Evolutionary conservation across 2,113 vertebrate genomes (phyloP).

Genomic region (Cettia cetti): DNA sequence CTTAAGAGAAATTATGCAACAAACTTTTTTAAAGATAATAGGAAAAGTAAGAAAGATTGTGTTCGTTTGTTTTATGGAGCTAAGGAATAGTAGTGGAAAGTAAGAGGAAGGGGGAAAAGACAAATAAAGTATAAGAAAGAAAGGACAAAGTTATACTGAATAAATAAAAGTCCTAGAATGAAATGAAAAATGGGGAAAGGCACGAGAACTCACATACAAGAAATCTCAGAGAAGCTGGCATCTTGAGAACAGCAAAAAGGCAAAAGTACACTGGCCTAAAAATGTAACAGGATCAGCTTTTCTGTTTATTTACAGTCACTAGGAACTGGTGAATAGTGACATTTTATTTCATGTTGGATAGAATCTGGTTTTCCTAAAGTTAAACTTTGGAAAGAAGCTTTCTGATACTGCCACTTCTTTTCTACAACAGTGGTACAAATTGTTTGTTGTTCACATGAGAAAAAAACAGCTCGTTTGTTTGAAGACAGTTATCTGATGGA

Average conservation of each 20-base stretch:
- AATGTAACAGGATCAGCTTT: not conserved
- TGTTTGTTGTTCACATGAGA: constrained; percentile 11
- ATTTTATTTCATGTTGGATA: not conserved
- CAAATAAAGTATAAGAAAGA: not conserved
- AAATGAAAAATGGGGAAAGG: not conserved
- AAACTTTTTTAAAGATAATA: not conserved
- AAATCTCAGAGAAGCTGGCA: not conserved
- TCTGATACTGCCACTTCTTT: not conserved
- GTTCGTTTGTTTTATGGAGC: not conserved
- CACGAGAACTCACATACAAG: not conserved
- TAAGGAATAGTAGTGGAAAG: not conserved
- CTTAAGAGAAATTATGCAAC: not conserved
- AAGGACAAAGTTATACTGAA: not conserved
- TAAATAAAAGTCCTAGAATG: not conserved
- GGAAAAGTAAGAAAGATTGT: not conserved
- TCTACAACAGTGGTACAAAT: not conserved
- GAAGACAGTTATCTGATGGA: constrained; percentile 34
- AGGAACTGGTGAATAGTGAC: not conserved
- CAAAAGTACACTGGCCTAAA: not conserved
- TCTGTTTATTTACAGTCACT: constrained; percentile 6
- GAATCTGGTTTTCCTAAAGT: not conserved
- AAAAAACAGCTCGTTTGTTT: not conserved
- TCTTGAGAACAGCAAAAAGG: not conserved
- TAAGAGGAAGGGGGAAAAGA: not conserved
- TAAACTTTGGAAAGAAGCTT: not conserved